A percentile compares a stretch with the other conserved stretches of the same genome.
These are phyloP conservation scores for Ctenosaura bakeri DNA, from an alignment of 2,797 vertebrate species.

Conservation along the genomic window DNA sequence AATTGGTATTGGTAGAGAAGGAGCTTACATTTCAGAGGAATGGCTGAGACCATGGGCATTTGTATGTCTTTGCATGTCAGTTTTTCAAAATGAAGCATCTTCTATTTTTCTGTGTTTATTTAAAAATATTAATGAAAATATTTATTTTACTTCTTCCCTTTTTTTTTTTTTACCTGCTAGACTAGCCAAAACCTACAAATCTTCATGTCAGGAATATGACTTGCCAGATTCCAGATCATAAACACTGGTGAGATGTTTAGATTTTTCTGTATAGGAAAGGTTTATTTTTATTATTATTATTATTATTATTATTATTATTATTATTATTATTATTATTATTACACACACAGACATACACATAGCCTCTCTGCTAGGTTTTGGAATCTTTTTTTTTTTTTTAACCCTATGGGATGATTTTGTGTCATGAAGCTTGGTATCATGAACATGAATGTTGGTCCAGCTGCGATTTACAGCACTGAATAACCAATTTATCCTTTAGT, in stretches of 20 bases:
- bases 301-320: constrained; percentile 4
- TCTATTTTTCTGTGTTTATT: constrained; percentile 27
- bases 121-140: background rate
- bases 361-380: constrained; percentile 62
- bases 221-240: constrained; percentile 51
- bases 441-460: constrained; percentile 62
- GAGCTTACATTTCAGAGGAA: background rate
- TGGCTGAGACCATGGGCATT: background rate
- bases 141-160: background rate
- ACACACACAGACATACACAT: constrained; percentile 27
- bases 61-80: too few species aligned
- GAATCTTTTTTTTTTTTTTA: constrained; percentile 65
- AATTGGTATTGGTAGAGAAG: background rate
- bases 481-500: constrained; percentile 54
- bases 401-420: constrained; percentile 54
- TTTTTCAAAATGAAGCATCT: background rate
- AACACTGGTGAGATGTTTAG: constrained; percentile 29
- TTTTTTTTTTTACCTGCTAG: constrained; percentile 27
- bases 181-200: constrained; percentile 33
- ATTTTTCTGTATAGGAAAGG: constrained; percentile 62
- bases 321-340: constrained; percentile 63
- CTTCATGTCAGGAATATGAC: constrained; percentile 63
- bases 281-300: constrained; percentile 24
- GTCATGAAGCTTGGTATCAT: constrained; percentile 45
- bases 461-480: constrained; percentile 63